Evolutionary conservation across 2,888 invertebrate species (phyloP), one percentile per base, ranked within the genome.

Genomic region (Rhagonycha lutea): DNA sequence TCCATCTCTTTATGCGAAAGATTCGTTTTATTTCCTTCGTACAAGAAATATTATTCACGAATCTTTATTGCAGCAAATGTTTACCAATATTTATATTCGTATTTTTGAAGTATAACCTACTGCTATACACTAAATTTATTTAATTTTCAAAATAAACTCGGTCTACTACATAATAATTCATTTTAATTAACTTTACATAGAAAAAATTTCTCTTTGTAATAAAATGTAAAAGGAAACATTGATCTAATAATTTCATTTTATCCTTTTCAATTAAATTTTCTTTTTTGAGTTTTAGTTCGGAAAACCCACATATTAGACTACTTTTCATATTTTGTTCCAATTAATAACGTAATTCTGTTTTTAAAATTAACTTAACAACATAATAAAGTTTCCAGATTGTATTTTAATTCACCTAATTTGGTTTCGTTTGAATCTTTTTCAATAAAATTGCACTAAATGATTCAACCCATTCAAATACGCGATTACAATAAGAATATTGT

Each of bases 1-100:
- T 47, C 47, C 47, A 47, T 47, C 28, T 68, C 32, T 68, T 32
- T 68, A 32, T 28, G 28, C 10, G 14, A 28, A 32, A 14, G 18
- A 68, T 28, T 32, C 18, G n/a, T 32, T 68, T 68, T 28, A 29
- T 26, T 68, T 24, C 14, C 18, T 29, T 68, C 7, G 73, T 78
- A 80, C 80, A 26, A 24, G 63, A 65, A 24, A 65, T 65, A 65
- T 65, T 65, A 65, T 65, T 24, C n/a, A 9, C 24, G 1, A 24
- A 26, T 65, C 14, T 61, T 14, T 61, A 61, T 61, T 60, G 12
- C 12, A 4, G 14, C 60, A 7, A 61, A 26, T 26, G 26, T 47
- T 47, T 47, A 47, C 47, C 47, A 47, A 47, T 18, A 18, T 47
- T 47, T 47, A 7, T 47, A n/a, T 47, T n/a, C n/a, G n/a, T n/a